phyloP scores from a whole-genome alignment of 2,113 vertebrate genomes.

The Athene cunicularia region DNA sequence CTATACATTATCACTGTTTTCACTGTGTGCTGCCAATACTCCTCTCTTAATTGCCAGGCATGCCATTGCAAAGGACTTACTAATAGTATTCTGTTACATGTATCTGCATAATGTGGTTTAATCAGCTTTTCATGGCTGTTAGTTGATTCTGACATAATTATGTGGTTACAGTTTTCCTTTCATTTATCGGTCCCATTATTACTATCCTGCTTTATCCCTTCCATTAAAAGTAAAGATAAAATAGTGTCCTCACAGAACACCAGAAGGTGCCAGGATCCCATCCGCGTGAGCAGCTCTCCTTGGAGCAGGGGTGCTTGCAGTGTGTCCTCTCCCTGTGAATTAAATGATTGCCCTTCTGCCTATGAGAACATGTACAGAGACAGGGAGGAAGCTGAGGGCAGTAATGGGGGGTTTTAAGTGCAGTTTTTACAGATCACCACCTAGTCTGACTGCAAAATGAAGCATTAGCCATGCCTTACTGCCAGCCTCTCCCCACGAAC shows the following conservation, averaged over 20 bases:
- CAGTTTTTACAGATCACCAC: background rate
- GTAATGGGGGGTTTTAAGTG: background rate
- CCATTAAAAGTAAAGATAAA: background rate
- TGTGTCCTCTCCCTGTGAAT: background rate
- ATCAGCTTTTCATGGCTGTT: constrained; percentile 44
- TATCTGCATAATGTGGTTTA: constrained; percentile 52
- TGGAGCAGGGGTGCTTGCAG: background rate
- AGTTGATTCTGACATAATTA: constrained; percentile 57
- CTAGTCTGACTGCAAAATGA: fast-evolving
- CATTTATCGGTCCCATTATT: constrained; percentile 32
- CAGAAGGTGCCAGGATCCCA: background rate
- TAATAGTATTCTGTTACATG: constrained; percentile 42
- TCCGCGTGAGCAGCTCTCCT: background rate
- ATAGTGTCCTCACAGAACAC: background rate
- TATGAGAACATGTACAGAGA: background rate
- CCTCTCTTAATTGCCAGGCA: constrained; percentile 35
- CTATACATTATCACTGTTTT: constrained; percentile 43
- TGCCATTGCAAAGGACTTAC: background rate
- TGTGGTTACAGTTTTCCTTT: constrained; percentile 47
- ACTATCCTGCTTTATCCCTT: background rate
- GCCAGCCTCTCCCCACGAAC: fast-evolving
- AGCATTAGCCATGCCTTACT: background rate
- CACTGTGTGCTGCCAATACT: background rate
- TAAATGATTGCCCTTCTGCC: background rate
- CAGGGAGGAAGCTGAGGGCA: background rate